Conservation (phyloP, 1,140 invertebrate species). For the Drosophila funebris region DNA sequence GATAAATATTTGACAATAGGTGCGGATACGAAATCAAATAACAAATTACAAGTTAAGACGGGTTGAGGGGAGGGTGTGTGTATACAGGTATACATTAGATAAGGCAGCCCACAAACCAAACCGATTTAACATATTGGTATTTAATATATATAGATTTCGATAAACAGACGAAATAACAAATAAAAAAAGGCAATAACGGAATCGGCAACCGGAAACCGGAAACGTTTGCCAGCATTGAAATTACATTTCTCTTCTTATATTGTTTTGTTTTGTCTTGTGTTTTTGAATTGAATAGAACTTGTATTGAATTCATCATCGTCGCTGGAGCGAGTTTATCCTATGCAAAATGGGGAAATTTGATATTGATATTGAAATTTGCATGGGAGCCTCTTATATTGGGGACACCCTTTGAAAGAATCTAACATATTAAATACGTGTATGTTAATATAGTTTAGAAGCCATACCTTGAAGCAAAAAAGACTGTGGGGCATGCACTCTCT, state of each 20-base stretch:
- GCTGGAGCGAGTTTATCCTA: slow-evolving; percentile 71
- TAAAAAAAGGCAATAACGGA: too few relatives aligned
- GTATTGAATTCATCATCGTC: slow-evolving; percentile 3
- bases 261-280: slow-evolving; percentile 9
- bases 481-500: slow-evolving; percentile 89
- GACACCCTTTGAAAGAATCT: slow-evolving; percentile 45
- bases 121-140: slow-evolving; percentile 80
- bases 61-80: slow-evolving; percentile 5
- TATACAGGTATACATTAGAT: slow-evolving; percentile 37
- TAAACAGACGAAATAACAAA: slow-evolving; percentile 25
- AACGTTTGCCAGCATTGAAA: slow-evolving; percentile 16
- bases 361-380: slow-evolving; percentile 6
- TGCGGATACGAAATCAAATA: slow-evolving; percentile 58
- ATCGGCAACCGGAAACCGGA: slow-evolving; percentile 24
- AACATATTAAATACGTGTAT: slow-evolving; percentile 83
- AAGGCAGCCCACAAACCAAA: slow-evolving; percentile 77
- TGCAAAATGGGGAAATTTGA: slow-evolving; percentile 43
- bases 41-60: slow-evolving; percentile 42
- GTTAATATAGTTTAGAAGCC: slow-evolving; percentile 83
- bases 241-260: slow-evolving; percentile 11
- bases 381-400: background rate
- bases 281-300: background rate
- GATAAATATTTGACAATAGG: slow-evolving; percentile 23
- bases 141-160: slow-evolving; percentile 76
- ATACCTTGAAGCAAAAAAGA: slow-evolving; percentile 91